Base-by-base conservation (phyloP, 2,113 vertebrate species). In the Neogale vison region DNA sequence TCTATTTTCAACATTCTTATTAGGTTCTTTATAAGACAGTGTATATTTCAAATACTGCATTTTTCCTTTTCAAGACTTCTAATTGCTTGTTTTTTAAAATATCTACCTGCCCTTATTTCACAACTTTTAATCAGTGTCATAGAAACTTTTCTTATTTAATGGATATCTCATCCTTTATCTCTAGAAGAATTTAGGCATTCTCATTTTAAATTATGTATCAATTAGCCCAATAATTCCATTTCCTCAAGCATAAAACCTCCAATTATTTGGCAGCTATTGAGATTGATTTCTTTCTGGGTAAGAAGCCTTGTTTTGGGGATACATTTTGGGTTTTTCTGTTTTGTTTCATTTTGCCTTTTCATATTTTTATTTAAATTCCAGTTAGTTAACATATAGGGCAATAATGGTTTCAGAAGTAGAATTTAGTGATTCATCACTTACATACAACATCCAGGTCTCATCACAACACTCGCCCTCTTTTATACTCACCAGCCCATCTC, bases 151-250 rank as follows among this genome's bases (percentile, higher is more conserved):
- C 65, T 63, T 76, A 14, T 69, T 87, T 96, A 15, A 34, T 47
- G 9, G 13, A 26, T 67, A 80, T 47, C n/a, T 12, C 55, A 13
- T 91, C 9, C n/a, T 90, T 90, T 86, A 59, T 55, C 45, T 55
- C n/a, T 72, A 94, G 65, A 87, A 90, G 21, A 39, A 72, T 74
- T 72, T 63, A 90, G 57, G 42, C 36, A 45, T 39, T 86, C 59
- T 34, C 88, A 52, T 77, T 89, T 95, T 67, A 81, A 81, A 39
- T 65, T 95, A 34, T 81, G 2, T 79, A 71, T 95, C 72, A 95
- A 18, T 93, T 71, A 50, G 72, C 31, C 84, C 79, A 92, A 52
- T 92, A 69, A 88, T 93, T 85, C 67, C 23, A 92, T 77, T 94
- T 81, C 74, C 61, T 89, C 42, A 63, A 31, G n/a, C 12, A 72